These are phyloP conservation scores for Leptarthrus brevirostris DNA, from an alignment of 2,888 invertebrate genomes.

Conservation along the genomic window DNA sequence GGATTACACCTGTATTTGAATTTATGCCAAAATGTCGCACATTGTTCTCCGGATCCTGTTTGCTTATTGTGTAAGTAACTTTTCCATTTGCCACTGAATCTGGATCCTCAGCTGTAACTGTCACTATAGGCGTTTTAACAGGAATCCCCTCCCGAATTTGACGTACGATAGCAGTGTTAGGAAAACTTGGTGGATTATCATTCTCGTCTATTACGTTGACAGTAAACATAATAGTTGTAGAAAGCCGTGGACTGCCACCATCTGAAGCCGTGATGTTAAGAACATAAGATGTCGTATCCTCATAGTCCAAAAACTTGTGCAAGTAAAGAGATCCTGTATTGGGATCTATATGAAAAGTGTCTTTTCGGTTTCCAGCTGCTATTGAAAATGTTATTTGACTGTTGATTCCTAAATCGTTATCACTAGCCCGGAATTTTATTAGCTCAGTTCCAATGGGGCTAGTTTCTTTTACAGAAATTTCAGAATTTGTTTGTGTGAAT, in stretches of 20 bases:
- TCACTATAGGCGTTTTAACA: conserved; percentile 88
- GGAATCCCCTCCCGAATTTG: conserved; percentile 92
- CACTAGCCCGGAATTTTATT: conserved; percentile 85
- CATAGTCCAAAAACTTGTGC: conserved; percentile 90
- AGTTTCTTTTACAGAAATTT: conserved; percentile 85
- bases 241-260: conserved; percentile 85
- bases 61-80: conserved; percentile 86
- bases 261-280: conserved; percentile 93
- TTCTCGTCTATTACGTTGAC: conserved; percentile 91
- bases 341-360: conserved; percentile 89
- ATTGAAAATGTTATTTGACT: conserved; percentile 87
- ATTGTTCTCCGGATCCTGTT: conserved; percentile 84
- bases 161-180: conserved; percentile 90
- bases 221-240: conserved; percentile 82
- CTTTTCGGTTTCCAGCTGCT: conserved; percentile 84
- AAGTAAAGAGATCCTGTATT: conserved; percentile 85
- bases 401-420: conserved; percentile 87
- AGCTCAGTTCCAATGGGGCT: conserved; percentile 85
- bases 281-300: conserved; percentile 83
- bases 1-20: conserved; percentile 86
- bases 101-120: conserved; percentile 92
- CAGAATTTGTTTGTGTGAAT: conserved; percentile 79
- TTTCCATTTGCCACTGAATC: conserved; percentile 93
- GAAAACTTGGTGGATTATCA: conserved; percentile 94
- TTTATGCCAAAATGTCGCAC: conserved; percentile 88